Evolutionary conservation across 1,140 invertebrate species (phyloP), one percentile per base, ranked within the genome.

Genomic region (Idris sp.): DNA sequence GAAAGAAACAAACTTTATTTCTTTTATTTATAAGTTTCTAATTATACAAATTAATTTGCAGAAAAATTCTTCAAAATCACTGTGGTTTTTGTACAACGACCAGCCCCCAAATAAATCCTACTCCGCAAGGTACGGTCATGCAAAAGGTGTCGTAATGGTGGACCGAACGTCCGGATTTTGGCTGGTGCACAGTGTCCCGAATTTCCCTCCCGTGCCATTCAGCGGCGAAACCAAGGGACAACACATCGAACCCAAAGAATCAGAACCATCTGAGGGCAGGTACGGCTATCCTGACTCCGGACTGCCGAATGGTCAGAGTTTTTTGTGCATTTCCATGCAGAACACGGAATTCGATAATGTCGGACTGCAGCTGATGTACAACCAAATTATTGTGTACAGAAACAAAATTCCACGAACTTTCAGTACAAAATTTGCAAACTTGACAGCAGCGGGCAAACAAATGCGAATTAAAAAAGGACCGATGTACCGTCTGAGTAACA

Each of bases 141-240:
- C 95, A 0, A 98, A 97, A 89, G 96, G 97, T 1, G 91, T 93
- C 0, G 82, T 98, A 9, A 88, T 93, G 4, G 91, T 92, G n/a
- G 91, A 95, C 73, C 86, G 9, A 83, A 89, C 4, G 89, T 89
- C n/a, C 19, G 96, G 96, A 2, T 91, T 97, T 76, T 98, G 96
- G 96, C 79, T 98, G 31, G 90, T 97, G 10, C 97, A 98, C 83
- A 98, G 96, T 44, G 94, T 97, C 7, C 97, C 97, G 0, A 90
- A 91, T 75, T 98, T 92, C 87, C 95, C 95, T 6, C 89, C 90
- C 0, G 43, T 89, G 13, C 90, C 90, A 7, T 76, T 80, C 16
- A 68, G 80, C 11, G 67, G 75, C 0, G 26, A 71, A 11, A 62
- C 59, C n/a, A 79, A 77, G 51, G 58, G 18, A 77, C 74, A 25